A percentile compares a stretch with the other conserved stretches of the same genome.
phyloP scores from a whole-genome alignment of 2,113 vertebrate genomes.

The Dasyurus viverrinus region DNA sequence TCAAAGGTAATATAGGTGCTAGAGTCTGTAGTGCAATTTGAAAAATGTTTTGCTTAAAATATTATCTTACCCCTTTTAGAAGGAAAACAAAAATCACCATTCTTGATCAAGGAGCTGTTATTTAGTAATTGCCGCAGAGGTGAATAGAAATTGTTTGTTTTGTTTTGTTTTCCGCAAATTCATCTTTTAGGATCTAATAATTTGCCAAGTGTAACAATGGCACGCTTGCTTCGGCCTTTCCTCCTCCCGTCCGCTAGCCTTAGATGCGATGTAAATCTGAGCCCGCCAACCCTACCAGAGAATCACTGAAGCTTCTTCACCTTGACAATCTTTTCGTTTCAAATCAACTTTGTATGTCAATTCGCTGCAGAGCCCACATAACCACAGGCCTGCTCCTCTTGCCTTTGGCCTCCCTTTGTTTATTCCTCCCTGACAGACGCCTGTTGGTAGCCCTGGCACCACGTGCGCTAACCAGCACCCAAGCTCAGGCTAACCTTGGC shows the following conservation, averaged over 20 bases:
- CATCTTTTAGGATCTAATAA: conserved; percentile 5
- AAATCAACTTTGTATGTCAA: conserved; percentile 12
- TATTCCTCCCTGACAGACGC: neutral
- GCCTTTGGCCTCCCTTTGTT: conserved; percentile 14
- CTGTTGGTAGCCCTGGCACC: neutral
- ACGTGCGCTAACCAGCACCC: neutral
- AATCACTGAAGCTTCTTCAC: neutral
- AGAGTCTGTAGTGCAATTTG: neutral
- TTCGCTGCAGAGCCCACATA: neutral
- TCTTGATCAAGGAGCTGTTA: neutral
- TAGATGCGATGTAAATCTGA: conserved; percentile 10
- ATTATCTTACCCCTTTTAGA: neutral
- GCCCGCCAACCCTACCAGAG: neutral
- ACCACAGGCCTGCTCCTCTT: conserved; percentile 18
- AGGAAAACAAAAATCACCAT: neutral
- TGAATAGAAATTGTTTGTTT: neutral
- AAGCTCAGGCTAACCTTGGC: neutral
- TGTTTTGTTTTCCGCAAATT: neutral
- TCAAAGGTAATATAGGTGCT: neutral
- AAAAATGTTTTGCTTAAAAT: neutral
- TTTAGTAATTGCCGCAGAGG: neutral
- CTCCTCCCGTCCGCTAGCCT: conserved; percentile 17
- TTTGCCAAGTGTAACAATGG: neutral
- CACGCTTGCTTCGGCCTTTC: conserved; percentile 11
- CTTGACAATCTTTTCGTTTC: neutral